phyloP scores from a whole-genome alignment of 2,113 vertebrate genomes.

The Abramis brama region DNA sequence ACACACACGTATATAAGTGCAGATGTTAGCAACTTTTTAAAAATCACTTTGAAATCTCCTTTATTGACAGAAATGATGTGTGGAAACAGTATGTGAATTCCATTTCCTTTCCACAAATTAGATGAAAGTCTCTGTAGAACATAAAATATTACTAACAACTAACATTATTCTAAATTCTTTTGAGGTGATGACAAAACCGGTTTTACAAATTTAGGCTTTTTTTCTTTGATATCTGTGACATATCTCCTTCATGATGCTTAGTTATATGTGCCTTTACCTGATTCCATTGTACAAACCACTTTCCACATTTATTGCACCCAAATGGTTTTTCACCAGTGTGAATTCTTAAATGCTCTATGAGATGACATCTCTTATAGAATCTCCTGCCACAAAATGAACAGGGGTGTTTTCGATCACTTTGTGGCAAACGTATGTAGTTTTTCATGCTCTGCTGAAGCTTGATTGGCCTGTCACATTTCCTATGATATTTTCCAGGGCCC shows the following conservation, averaged over 20 bases:
- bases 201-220: background rate
- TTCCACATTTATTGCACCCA: constrained; percentile 8
- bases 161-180: background rate
- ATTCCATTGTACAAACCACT: constrained; percentile 4
- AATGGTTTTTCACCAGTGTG: background rate
- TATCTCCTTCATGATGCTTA: constrained; percentile 17
- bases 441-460: background rate
- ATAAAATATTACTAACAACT: too few species aligned
- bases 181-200: background rate
- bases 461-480: background rate
- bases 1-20: too few species aligned
- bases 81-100: too few species aligned
- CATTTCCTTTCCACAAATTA: too few species aligned
- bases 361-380: constrained; percentile 14
- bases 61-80: too few species aligned
- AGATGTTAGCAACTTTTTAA: too few species aligned
- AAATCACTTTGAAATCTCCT: too few species aligned
- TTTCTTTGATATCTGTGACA: constrained; percentile 5
- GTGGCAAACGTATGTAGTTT: background rate
- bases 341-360: constrained; percentile 12
- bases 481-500: background rate
- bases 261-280: background rate
- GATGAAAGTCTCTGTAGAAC: too few species aligned
- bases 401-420: background rate
- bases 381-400: background rate